Evolutionary conservation across 2,888 invertebrate genomes (phyloP), one percentile per base, ranked within the genome.

Genomic region (Pseudoips prasinana): DNA sequence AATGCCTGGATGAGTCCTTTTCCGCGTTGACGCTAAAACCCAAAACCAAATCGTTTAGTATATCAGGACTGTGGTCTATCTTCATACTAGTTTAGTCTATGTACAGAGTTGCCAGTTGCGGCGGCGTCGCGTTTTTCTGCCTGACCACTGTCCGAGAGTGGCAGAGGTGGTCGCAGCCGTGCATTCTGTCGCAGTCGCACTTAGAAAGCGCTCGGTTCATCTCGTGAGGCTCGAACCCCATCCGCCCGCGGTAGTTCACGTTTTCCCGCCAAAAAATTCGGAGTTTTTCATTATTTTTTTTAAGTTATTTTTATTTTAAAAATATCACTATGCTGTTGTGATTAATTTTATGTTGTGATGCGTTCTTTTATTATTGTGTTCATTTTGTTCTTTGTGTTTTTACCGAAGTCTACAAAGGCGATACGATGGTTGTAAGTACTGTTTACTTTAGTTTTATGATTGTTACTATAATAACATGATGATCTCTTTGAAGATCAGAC

Each of bases 391-490:
- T 85, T 87, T 80, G 82, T 88, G 77, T 85, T 87, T 77, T 74
- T 86, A 51, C 80, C 82, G 41, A 74, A 71, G 58, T 74, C 83
- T 5, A 67, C 78, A 29, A 70, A 84, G 61, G 87, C 81, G 57
- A 87, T 88, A 64, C 81, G 87, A 76, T 88, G 88, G 88, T 62
- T 87, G 87, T 87, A 73, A 87, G 88, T 88, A 82, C 46, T 17
- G 19, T 22, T 42, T 37, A 10, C 9, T 38, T 41, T 29, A 32
- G 24, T 14, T 14, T 14, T 14, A 14, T 14, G 14, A 14, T 14
- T 14, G 14, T 14, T 14, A 14, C 14, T 14, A 14, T 14, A 14
- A 14, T 14, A 14, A 14, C 14, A 14, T 14, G 14, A 3, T 14
- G 14, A 14, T 14, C 14, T 2, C 14, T 14, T 14, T 14, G 14